These are phyloP conservation scores for Tarsius wallacei DNA, from an alignment of 2,797 vertebrate genomes.

Conservation along the genomic window DNA sequence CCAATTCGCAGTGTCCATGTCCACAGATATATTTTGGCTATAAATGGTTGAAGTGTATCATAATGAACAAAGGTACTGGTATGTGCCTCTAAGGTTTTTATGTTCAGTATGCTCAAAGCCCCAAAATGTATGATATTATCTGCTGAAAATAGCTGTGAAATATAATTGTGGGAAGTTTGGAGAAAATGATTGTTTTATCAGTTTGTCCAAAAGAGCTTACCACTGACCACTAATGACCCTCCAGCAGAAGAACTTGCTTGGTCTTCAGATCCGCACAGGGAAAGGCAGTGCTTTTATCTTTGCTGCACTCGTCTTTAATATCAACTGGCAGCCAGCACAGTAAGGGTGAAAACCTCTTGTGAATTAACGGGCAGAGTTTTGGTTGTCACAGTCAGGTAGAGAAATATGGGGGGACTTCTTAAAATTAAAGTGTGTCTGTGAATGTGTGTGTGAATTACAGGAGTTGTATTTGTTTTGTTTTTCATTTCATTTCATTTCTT, in stretches of 20 bases:
- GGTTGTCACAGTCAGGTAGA: not conserved
- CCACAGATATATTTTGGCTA: constrained; percentile 49
- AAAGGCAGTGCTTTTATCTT: not conserved
- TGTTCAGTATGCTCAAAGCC: not conserved
- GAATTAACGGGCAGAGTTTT: not conserved
- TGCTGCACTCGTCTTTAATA: not conserved
- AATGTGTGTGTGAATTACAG: not conserved
- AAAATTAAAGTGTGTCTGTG: not conserved
- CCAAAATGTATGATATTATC: constrained; percentile 36
- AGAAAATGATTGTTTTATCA: not conserved
- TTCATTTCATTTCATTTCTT: not conserved
- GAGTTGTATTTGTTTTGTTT: not conserved
- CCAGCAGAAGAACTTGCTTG: not conserved
- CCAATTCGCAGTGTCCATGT: not conserved
- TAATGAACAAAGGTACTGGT: constrained; percentile 33
- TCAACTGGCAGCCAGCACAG: not conserved
- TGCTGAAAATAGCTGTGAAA: not conserved
- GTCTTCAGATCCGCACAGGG: not conserved
- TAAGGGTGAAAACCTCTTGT: not conserved
- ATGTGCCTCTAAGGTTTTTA: constrained; percentile 11
- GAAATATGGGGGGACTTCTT: not conserved
- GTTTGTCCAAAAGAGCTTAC: not conserved
- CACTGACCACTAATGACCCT: not conserved
- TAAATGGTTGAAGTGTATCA: constrained; percentile 46
- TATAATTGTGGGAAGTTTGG: not conserved